These are phyloP conservation scores for Urophycis tenuis DNA, from an alignment of 2,797 vertebrate genomes.

Conservation along the genomic window DNA sequence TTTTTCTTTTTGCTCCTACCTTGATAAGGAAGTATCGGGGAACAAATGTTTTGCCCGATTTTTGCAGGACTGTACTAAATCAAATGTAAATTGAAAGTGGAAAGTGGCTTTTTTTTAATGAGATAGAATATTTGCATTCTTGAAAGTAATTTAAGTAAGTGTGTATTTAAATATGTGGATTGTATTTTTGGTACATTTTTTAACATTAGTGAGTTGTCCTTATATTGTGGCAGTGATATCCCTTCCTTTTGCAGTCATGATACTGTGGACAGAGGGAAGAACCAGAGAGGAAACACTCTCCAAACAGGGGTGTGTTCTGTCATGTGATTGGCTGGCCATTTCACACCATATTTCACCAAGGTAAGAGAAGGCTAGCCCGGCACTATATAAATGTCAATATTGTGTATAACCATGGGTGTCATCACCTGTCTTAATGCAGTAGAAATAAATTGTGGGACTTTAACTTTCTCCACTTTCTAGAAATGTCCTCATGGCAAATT, in stretches of 20 bases:
- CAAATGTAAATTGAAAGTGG: too few relatives aligned
- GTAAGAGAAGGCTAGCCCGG: conserved; percentile 20
- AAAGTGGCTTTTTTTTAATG: too few relatives aligned
- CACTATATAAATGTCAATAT: neutral
- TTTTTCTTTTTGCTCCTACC: neutral
- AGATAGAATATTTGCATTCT: neutral
- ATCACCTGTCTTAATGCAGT: neutral
- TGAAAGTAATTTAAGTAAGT: neutral
- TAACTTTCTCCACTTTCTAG: neutral
- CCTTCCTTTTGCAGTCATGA: conserved; percentile 43
- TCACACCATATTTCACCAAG: conserved; percentile 17
- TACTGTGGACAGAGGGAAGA: conserved; percentile 55
- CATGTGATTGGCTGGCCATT: conserved; percentile 73
- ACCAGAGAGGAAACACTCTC: conserved; percentile 61
- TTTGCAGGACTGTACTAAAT: neutral
- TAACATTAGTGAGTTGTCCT: neutral
- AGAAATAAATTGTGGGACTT: neutral
- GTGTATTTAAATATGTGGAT: neutral
- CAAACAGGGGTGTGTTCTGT: conserved; percentile 86
- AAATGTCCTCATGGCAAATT: neutral
- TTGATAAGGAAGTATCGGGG: neutral
- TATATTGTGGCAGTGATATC: neutral
- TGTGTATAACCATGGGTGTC: neutral
- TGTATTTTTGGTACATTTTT: neutral
- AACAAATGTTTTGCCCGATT: neutral